Base-by-base conservation (phyloP, 2,113 vertebrate genomes). In the Gadus macrocephalus region DNA sequence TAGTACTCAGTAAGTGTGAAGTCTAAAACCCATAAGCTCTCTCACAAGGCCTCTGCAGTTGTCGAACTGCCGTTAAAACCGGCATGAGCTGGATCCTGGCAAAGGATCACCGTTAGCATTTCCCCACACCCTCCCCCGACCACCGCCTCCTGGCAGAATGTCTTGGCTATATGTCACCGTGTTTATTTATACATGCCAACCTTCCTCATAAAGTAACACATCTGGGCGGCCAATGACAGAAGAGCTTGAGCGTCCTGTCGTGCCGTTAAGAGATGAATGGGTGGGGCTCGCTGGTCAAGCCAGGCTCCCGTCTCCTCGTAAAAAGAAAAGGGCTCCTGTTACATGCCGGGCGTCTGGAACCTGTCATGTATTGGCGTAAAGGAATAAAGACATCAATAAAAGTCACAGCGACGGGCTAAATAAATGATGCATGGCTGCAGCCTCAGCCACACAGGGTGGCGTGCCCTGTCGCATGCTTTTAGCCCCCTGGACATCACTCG, bases 1-100 rank as follows among this genome's bases (percentile, higher is more conserved):
- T 78, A 79, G 78, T 78, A 68, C 77, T 71, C 82, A 71, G 78
- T 80, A 86, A 84, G 85, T 82, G 85, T 84, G 80, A 86, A 86
- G 81, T 81, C 71, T 76, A 64, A 81, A 79, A 66, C 42, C 61
- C 64, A 17, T 83, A 80, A 84, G 82, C 75, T 79, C 78, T 76
- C 77, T 84, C 85, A 83, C 83, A 75, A 78, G 86, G 78, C 69
- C 81, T 70, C 78, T 68, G 76, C 81, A 86, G 83, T 87, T 88
- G 88, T 87, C 69, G 53, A 28, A 69, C 58, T 72, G 81, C 79
- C 25, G 70, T 85, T 80, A 80, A 86, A 49, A 81, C 77, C 72
- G 68, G 78, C 75, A 80, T 71, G 70, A 27, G 65, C 72, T 65
- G 55, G 55, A 72, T 73, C 81, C 74, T 79, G 42, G 42, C 70